These are phyloP conservation scores for Poecilus cupreus DNA, from an alignment of 2,888 invertebrate species.

Conservation along the genomic window DNA sequence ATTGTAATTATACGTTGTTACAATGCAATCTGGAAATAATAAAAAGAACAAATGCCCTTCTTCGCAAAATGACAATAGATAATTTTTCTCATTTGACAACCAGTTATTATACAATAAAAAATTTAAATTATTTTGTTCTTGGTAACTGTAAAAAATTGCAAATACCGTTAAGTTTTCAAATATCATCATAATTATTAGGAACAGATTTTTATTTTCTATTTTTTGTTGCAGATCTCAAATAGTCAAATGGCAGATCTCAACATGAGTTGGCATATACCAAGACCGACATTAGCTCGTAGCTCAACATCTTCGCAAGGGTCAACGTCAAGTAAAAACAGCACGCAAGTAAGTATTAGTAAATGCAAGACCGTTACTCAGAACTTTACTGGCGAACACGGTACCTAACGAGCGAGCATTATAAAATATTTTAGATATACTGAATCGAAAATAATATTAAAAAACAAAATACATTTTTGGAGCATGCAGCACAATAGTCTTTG, in stretches of 20 bases:
- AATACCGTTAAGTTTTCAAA: background rate
- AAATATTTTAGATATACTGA: no score
- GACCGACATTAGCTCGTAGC: constrained; percentile 83
- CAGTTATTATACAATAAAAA: background rate
- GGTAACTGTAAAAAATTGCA: background rate
- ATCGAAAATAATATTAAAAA: no score
- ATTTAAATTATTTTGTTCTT: background rate
- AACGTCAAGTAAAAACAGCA: constrained; percentile 84
- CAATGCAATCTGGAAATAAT: background rate
- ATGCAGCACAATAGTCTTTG: no score
- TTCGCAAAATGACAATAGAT: background rate
- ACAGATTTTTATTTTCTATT: background rate
- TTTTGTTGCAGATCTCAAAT: constrained; percentile 68
- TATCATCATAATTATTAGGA: background rate
- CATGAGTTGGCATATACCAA: constrained; percentile 87
- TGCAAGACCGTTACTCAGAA: background rate
- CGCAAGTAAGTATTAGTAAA: constrained; percentile 82
- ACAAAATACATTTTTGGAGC: no score
- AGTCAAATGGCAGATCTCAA: constrained; percentile 68
- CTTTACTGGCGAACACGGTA: no score
- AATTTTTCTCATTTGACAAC: background rate
- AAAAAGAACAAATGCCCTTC: background rate
- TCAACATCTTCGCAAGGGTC: constrained; percentile 82
- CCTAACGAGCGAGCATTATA: no score
- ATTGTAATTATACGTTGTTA: background rate